phyloP scores from a whole-genome alignment of 2,113 vertebrate genomes.

The Colaptes auratus region DNA sequence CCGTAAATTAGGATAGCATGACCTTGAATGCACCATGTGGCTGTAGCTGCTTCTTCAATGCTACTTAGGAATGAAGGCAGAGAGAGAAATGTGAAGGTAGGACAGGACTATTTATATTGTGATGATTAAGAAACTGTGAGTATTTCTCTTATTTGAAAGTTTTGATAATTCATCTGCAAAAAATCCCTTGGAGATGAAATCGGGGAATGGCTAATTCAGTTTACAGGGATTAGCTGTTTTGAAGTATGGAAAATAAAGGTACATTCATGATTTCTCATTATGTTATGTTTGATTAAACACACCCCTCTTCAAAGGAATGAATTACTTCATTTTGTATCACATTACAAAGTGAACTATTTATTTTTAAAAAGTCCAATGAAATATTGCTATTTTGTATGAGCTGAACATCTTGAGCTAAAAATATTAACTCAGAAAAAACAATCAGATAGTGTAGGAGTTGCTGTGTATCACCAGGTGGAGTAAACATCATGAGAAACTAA shows the following conservation, averaged over 20 bases:
- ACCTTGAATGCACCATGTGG: constrained; percentile 64
- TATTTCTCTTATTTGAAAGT: constrained; percentile 47
- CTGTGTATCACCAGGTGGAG: background rate
- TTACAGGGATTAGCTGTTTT: background rate
- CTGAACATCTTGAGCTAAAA: background rate
- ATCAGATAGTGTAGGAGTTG: background rate
- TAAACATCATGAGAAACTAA: constrained; percentile 37
- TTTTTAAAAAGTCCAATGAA: background rate
- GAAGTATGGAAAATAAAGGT: background rate
- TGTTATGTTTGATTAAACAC: background rate
- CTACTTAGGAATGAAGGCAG: constrained; percentile 53
- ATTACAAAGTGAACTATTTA: background rate
- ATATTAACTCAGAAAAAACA: background rate
- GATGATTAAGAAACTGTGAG: background rate
- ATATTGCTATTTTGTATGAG: background rate
- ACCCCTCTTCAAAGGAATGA: background rate
- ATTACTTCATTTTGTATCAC: background rate
- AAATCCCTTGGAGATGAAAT: constrained; percentile 40
- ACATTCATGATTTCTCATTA: background rate
- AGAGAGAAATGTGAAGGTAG: constrained; percentile 43
- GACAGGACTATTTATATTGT: constrained; percentile 33
- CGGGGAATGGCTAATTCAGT: background rate
- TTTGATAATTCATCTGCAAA: constrained; percentile 47
- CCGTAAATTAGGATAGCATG: constrained; percentile 59
- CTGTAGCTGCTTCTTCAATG: constrained; percentile 1